Conservation (phyloP, 92 coral and sea anemone species). For the Galaxea fascicularis region DNA sequence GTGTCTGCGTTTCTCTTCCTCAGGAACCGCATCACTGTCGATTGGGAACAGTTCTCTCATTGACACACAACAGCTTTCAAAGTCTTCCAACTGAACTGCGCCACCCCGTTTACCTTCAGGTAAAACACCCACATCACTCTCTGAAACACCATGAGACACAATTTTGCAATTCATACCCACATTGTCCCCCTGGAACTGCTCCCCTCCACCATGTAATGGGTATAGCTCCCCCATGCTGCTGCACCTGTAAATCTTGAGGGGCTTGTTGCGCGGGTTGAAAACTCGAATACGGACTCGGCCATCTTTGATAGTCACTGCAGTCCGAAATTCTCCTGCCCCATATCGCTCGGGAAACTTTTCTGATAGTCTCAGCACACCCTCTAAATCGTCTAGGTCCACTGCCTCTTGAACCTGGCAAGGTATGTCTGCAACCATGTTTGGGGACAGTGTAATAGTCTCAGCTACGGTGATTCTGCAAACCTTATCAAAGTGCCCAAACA, state of each 20-base stretch:
- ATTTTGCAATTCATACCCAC: constrained; percentile 25
- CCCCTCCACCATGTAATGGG: background rate
- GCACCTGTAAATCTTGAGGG: constrained; percentile 34
- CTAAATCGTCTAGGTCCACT: background rate
- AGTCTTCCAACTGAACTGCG: constrained; percentile 31
- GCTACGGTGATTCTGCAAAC: constrained; percentile 21
- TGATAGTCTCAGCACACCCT: constrained; percentile 40
- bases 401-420: background rate
- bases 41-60: constrained; percentile 16
- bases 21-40: background rate
- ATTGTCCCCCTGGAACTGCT: background rate
- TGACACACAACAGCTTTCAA: background rate
- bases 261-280: constrained; percentile 38
- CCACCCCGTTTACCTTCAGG: constrained; percentile 24
- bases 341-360: constrained; percentile 36
- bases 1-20: constrained; percentile 10
- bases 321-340: constrained; percentile 29
- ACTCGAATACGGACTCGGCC: constrained; percentile 41
- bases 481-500: background rate
- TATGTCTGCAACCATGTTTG: constrained; percentile 30
- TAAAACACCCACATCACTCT: constrained; percentile 6
- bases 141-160: constrained; percentile 22
- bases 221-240: constrained; percentile 40
- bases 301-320: constrained; percentile 43
- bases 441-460: constrained; percentile 38